Conservation (phyloP, 2,888 invertebrate genomes). For the Nomada fabriciana region DNA sequence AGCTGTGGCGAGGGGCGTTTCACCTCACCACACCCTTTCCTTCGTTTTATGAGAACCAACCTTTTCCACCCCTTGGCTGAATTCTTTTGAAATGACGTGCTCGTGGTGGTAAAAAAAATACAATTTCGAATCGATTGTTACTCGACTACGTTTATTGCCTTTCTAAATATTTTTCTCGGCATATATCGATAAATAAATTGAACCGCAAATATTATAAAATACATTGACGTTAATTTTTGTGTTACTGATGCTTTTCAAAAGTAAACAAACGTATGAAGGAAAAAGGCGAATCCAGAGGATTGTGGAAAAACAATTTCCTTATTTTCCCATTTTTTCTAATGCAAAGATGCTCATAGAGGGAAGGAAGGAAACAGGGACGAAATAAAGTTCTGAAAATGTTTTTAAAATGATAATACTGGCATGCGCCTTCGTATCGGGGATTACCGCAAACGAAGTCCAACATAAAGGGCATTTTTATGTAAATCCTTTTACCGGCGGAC, state of each 20-base stretch:
- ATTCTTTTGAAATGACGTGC: background rate
- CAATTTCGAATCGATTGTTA: background rate
- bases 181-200: no score
- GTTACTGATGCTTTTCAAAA: no score
- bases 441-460: slow-evolving; percentile 11
- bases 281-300: no score
- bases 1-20: background rate
- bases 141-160: background rate
- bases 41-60: slow-evolving; percentile 12
- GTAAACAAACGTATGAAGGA: no score
- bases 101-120: background rate
- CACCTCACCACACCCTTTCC: background rate
- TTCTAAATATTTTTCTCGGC: no score
- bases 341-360: background rate
- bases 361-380: background rate
- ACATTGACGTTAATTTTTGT: no score
- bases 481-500: slow-evolving; percentile 36
- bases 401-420: slow-evolving; percentile 23
- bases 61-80: background rate
- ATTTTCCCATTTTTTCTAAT: background rate
- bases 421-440: slow-evolving; percentile 23
- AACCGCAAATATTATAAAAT: no score
- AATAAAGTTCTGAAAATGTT: slow-evolving; percentile 5
- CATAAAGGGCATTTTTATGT: slow-evolving; percentile 44
- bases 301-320: background rate